A percentile compares a stretch with the other conserved stretches of the same genome.
phyloP scores from a whole-genome alignment of 2,797 vertebrate genomes.

The Buphagus erythrorhynchus region DNA sequence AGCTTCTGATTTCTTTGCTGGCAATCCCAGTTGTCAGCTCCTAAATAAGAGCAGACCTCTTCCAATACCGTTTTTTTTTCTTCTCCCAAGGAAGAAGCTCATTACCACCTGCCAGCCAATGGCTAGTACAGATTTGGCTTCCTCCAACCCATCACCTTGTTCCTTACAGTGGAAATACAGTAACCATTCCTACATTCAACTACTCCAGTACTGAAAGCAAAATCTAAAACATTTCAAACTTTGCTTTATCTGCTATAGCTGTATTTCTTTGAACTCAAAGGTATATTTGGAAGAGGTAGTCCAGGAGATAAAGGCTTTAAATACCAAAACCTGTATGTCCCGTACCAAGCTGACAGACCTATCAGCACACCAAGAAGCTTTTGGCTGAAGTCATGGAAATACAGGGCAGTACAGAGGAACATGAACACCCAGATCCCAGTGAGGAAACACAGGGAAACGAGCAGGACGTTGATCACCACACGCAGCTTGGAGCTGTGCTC shows the following conservation, averaged over 20 bases:
- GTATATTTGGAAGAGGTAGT: conserved; percentile 79
- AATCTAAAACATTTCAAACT: not conserved
- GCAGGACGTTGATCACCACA: conserved; percentile 76
- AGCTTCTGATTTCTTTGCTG: not conserved
- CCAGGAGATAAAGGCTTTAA: conserved; percentile 87
- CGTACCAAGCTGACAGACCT: conserved; percentile 87
- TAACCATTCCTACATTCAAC: not conserved
- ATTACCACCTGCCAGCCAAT: not conserved
- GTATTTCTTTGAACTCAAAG: conserved; percentile 60
- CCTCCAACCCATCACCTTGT: not conserved
- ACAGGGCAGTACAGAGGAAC: conserved; percentile 91
- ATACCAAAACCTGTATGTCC: conserved; percentile 91
- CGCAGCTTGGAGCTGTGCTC: conserved; percentile 55
- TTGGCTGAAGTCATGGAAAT: conserved; percentile 88
- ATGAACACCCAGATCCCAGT: conserved; percentile 89
- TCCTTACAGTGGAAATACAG: not conserved
- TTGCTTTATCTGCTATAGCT: conserved; percentile 69
- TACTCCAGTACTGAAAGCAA: conserved; percentile 11
- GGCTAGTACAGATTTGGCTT: not conserved
- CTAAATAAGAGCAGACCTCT: not conserved
- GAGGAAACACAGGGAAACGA: conserved; percentile 85
- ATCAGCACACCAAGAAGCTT: conserved; percentile 87
- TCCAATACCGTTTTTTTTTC: not conserved
- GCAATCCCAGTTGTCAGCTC: not conserved
- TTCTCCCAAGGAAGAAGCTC: not conserved